Evolutionary conservation across 2,797 vertebrate species (phyloP), one percentile per base, ranked within the genome.

Genomic region (Crossoptilon crossoptilon): DNA sequence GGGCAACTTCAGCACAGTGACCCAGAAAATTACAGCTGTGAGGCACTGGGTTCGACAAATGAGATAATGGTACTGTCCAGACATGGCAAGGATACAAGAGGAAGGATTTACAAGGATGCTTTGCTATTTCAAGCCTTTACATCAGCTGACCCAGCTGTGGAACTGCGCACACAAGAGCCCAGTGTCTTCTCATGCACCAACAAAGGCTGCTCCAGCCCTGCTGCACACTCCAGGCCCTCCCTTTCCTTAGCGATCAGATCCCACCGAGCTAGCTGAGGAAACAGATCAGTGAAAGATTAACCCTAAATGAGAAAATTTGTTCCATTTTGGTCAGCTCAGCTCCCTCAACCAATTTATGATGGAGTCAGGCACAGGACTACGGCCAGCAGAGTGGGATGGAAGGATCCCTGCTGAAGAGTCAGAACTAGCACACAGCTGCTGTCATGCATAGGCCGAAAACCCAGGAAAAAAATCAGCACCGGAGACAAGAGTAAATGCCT

Each of bases 1-100:
- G 71, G 33, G 16, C 31, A 76, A 49, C 59, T 75, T 71, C 60
- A 92, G 58, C 59, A 93, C 19, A 82, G n/a, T 35, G 64, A 81
- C 81, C 37, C 37, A 70, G 43, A 88, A 90, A 92, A 56, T 17
- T 72, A 92, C 0, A 84, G 29, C 6, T 70, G 73, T 0, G 2
- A 90, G 51, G 22, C 51, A 78, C 29, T 23, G 26, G 35, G 14
- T 80, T 56, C 70, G 43, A 67, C 75, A 70, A 76, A 53, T n/a
- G 6, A 91, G 39, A 39, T 4, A 33, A 14, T 3, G 33, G 6
- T 53, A 72, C 60, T 39, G 51, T 23, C 39, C n/a, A 73, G 63
- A 73, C n/a, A 62, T 3, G 77, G 66, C 59, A 58, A 66, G 8
- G 33, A 48, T 33, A 41, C 46, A 86, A 70, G 11, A 77, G 18